phyloP scores from a whole-genome alignment of 2,888 invertebrate genomes.

The Ametastegia equiseti region DNA sequence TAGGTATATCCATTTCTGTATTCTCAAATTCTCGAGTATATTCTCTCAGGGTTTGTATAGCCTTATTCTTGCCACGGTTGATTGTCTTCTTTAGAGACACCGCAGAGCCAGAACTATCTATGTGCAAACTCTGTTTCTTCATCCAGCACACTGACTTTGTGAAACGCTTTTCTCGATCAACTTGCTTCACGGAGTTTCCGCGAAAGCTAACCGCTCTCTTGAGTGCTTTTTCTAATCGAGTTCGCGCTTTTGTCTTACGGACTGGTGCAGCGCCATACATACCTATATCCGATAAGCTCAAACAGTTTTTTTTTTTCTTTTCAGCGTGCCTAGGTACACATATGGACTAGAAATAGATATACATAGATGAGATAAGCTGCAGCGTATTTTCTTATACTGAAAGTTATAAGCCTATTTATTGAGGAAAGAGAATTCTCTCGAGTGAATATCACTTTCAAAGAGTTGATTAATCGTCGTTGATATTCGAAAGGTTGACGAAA shows the following conservation, averaged over 20 bases:
- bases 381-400: not conserved
- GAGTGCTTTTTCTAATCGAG: slow-evolving; percentile 38
- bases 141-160: not conserved
- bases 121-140: not conserved
- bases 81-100: not conserved
- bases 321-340: not conserved
- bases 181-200: not conserved
- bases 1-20: not conserved
- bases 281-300: not conserved
- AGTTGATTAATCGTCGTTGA: not conserved
- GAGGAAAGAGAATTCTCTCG: not conserved
- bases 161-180: slow-evolving; percentile 9
- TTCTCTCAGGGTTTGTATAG: not conserved
- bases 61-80: too few relatives aligned
- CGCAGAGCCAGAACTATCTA: not conserved
- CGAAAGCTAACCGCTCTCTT: slow-evolving; percentile 1
- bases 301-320: not conserved
- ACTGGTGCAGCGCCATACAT: not conserved
- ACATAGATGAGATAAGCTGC: not conserved
- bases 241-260: not conserved
- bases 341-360: not conserved
- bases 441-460: not conserved
- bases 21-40: not conserved
- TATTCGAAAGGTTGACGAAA: not conserved
- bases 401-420: not conserved